Conservation (phyloP, 2,888 invertebrate genomes). For the Hesperia comma region DNA sequence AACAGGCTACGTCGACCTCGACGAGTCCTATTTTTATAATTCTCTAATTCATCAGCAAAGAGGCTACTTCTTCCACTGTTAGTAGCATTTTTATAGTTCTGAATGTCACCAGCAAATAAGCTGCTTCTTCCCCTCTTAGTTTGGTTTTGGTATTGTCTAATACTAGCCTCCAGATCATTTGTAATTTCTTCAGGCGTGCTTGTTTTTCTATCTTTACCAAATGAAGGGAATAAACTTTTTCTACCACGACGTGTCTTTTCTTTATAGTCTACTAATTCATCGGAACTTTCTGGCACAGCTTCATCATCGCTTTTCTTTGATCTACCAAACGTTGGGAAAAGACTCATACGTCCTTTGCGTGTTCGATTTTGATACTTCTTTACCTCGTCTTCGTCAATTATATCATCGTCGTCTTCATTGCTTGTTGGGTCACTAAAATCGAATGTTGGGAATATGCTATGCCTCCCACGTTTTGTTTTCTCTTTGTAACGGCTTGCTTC, state of each 20-base stretch:
- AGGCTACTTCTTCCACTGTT: conserved; percentile 52
- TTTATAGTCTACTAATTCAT: conserved; percentile 74
- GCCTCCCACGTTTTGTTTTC: conserved; percentile 67
- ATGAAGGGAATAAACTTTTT: conserved; percentile 71
- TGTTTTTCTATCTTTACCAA: conserved; percentile 71
- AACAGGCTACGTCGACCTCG: conserved; percentile 76
- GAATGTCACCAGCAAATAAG: conserved; percentile 59
- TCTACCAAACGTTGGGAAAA: conserved; percentile 75
- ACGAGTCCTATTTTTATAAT: conserved; percentile 69
- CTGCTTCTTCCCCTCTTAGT: conserved; percentile 63
- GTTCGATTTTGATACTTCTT: conserved; percentile 72
- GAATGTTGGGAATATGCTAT: conserved; percentile 75
- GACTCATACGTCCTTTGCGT: conserved; percentile 70
- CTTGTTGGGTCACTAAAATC: conserved; percentile 66
- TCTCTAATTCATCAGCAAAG: conserved; percentile 65
- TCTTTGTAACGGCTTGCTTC: conserved; percentile 67
- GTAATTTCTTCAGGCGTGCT: conserved; percentile 60
- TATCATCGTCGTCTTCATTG: conserved; percentile 69
- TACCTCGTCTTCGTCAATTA: conserved; percentile 73
- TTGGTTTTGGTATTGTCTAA: conserved; percentile 70
- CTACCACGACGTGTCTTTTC: conserved; percentile 71
- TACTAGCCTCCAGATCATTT: conserved; percentile 70
- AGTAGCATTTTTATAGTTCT: conserved; percentile 54
- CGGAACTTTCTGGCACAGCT: conserved; percentile 73
- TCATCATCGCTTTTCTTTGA: conserved; percentile 62